Percentiles rank a stretch among this genome's conserved stretches.
Evolutionary conservation across 2,888 invertebrate species (phyloP).

Genomic region (Drosophila picticornis): DNA sequence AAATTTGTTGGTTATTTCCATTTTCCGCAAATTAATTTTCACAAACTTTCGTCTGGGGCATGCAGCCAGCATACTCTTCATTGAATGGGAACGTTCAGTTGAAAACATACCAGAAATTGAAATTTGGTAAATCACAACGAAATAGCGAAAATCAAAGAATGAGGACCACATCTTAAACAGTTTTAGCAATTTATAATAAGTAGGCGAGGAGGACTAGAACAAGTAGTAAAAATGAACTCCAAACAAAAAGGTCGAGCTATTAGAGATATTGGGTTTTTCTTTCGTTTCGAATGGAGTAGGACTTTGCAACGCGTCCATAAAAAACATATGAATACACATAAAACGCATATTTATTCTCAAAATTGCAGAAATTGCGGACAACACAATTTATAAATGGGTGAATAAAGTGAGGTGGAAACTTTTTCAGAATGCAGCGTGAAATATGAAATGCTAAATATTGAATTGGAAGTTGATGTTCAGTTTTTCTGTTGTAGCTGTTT

Average conservation of each 20-base stretch:
- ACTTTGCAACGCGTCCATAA: not conserved
- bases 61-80: not conserved
- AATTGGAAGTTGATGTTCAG: conserved; percentile 24
- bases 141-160: not conserved
- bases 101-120: not conserved
- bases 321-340: not conserved
- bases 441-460: conserved; percentile 13
- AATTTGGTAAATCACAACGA: not conserved
- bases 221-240: not conserved
- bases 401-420: not conserved
- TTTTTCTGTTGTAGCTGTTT: conserved; percentile 5
- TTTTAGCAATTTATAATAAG: not conserved
- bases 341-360: not conserved
- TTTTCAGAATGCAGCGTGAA: not conserved
- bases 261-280: not conserved
- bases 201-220: not conserved
- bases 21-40: conserved; percentile 35
- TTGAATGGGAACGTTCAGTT: not conserved
- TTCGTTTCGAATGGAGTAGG: not conserved
- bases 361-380: not conserved
- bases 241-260: not conserved
- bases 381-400: conserved; percentile 1
- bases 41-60: not conserved
- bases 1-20: conserved; percentile 29
- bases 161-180: not conserved